Base-by-base conservation (phyloP, 2,113 vertebrate species). In the Sprattus sprattus region DNA sequence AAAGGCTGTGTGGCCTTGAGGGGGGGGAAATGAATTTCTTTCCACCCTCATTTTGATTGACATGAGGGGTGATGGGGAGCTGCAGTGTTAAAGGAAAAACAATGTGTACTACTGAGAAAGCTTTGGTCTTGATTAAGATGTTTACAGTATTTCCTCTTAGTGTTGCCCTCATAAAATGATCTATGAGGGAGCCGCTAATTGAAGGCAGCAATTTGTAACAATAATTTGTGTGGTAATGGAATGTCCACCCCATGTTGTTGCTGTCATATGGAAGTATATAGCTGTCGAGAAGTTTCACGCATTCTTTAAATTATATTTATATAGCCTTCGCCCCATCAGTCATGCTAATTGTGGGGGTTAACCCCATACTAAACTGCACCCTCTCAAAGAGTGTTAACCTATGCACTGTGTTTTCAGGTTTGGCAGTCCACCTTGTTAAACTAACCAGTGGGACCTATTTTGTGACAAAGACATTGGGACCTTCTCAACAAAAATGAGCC, bases 401-500 rank as follows among this genome's bases (percentile, higher is more conserved):
- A 78, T 13, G 10, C 71, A 15, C 71, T 78, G 28, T 75, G 67
- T 28, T 39, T 39, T 78, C 32, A 39, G 10, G 28, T 39, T 78
- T 78, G 32, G 44, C 71, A 78, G 71, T 46, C 8, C 86, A 81
- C 85, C 67, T 88, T 88, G 87, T 88, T 67, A 88, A 89, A 87
- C 16, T 54, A 88, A 89, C 81, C 83, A 86, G 60, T 57, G 45
- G 28, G 16, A 67, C 54, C 75, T 83, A 64, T 71, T 85, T 71
- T n/a, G 54, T 54, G 52, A 2, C 84, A 85, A 86, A 64, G 50
- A 78, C 39, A 13, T 39, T 78, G 32, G 15, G 71, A 78, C 28
- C 71, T 87, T 86, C 86, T 83, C 80, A 84, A 47, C 75, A 82
- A 78, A 89, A 93, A 89, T 46, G 81, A 85, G 60, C 80, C 81